phyloP scores from a whole-genome alignment of 2,797 vertebrate genomes.

The Carapus acus region DNA sequence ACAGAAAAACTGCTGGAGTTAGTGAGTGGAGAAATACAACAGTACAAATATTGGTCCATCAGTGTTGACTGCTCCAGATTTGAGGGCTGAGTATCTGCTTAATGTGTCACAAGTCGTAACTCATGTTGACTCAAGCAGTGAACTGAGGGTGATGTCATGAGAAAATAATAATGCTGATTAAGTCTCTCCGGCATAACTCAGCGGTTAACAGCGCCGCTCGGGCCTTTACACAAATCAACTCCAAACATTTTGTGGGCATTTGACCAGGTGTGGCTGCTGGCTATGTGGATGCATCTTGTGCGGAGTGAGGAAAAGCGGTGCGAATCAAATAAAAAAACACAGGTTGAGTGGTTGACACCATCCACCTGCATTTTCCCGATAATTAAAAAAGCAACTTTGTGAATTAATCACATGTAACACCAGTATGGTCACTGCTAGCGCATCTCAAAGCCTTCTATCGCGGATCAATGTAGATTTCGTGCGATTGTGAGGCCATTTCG shows the following conservation, averaged over 20 bases:
- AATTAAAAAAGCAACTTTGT: neutral
- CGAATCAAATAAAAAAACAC: conserved; percentile 6
- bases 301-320: conserved; percentile 19
- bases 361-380: neutral
- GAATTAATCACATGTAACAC: neutral
- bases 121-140: conserved; percentile 9
- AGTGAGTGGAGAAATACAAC: no score
- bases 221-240: no score
- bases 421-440: neutral
- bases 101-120: conserved; percentile 5
- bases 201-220: conserved; percentile 24
- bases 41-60: conserved; percentile 1
- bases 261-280: neutral
- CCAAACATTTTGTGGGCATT: neutral
- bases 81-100: conserved; percentile 7
- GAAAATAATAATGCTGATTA: conserved; percentile 27
- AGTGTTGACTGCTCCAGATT: no score
- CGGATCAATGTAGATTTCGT: neutral
- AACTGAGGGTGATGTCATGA: conserved; percentile 13
- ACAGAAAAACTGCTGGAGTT: no score
- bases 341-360: neutral
- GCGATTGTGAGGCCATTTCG: neutral
- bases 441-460: neutral
- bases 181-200: conserved; percentile 37
- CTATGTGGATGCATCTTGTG: conserved; percentile 8